Base-by-base conservation (phyloP, 2,113 vertebrate genomes). In the Hemiprocne comata region DNA sequence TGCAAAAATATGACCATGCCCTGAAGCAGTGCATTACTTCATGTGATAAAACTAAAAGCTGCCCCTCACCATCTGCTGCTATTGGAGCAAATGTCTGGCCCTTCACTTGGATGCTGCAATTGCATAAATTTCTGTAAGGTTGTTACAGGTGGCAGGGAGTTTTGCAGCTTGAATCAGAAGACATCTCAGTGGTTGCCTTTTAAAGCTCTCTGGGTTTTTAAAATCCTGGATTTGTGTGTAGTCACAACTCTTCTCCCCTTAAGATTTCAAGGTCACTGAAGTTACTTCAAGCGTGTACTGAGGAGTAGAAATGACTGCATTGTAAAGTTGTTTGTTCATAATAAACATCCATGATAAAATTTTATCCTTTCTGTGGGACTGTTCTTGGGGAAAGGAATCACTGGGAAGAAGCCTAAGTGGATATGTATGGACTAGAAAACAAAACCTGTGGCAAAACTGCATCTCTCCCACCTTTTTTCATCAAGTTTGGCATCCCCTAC, bases 261-360 rank as follows among this genome's bases (percentile, higher is more conserved):
- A 33, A 55, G 31, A 23, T 78, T 40, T 77, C 31, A 50, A 66
- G 69, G 64, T 70, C 31, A 11, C 1, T 7, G 73, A 50, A 89
- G 73, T 80, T 89, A 33, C 64, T 90, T 58, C 10, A 33, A 50
- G 87, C 89, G 53, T 54, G 71, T 93, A 38, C 76, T 31, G 87
- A 92, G 89, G 89, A 87, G 61, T 81, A 82, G 90, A 80, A 85
- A 38, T 61, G 84, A 51, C 87, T 76, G 78, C 61, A 4, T 51
- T 91, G 76, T 94, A 72, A 91, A 80, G 73, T 58, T 80, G 42
- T 93, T 92, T 79, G 79, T 94, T 90, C 88, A 40, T 62, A 93
- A 96, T 96, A 94, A 97, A 97, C 60, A 58, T 44, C 75, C 72
- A 19, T 75, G 13, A 42, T 38, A 20, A 87, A 89, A 76, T 24